Evolutionary conservation across 2,113 vertebrate species (phyloP).

Genomic region (Microtus ochrogaster): DNA sequence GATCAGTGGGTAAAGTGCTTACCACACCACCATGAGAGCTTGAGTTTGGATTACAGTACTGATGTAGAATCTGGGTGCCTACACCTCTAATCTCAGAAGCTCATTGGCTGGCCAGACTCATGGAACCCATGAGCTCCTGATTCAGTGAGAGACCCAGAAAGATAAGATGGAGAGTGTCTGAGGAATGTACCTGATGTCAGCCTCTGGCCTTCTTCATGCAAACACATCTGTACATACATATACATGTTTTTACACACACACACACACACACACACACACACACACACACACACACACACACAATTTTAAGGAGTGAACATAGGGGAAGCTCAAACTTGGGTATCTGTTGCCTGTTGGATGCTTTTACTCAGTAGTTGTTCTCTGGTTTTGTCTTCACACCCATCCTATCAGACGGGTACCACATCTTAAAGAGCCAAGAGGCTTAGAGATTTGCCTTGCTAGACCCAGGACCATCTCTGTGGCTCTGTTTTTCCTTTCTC

Average conservation of each 20-base stretch:
- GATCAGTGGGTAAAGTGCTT: background rate
- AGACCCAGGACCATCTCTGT: background rate
- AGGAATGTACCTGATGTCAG: background rate
- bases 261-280: background rate
- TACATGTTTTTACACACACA: background rate
- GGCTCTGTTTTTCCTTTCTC: background rate
- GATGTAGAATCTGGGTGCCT: background rate
- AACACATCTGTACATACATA: background rate
- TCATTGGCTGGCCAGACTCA: background rate
- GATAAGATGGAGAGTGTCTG: background rate
- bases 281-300: background rate
- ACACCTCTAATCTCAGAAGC: background rate
- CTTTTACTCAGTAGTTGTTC: background rate
- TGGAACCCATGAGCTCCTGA: background rate
- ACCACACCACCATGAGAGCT: no score
- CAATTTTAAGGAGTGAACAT: background rate
- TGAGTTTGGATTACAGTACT: background rate
- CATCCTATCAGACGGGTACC: background rate
- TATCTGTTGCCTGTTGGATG: background rate
- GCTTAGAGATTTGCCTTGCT: background rate
- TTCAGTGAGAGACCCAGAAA: background rate
- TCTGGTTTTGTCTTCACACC: background rate
- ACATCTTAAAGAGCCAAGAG: background rate
- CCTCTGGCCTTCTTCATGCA: background rate
- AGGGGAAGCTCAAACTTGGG: background rate